Conservation (phyloP, 2,888 invertebrate genomes). For the Clitarchus hookeri region DNA sequence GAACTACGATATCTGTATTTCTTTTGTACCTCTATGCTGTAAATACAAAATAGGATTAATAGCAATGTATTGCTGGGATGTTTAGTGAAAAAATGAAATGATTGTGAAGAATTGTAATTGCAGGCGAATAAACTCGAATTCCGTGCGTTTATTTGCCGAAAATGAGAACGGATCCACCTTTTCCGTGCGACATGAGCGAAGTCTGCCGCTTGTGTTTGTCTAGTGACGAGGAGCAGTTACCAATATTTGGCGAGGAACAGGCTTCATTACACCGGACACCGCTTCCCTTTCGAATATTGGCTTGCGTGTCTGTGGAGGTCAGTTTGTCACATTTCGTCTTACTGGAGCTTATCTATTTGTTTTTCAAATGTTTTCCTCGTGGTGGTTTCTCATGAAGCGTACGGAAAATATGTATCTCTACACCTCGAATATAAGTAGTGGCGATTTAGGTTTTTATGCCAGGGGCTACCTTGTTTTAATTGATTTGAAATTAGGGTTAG, state of each 20-base stretch:
- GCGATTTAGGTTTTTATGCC: too few relatives aligned
- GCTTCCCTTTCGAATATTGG: conserved; percentile 67
- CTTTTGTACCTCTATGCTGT: conserved; percentile 14
- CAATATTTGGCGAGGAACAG: conserved; percentile 61
- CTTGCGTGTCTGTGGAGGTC: conserved; percentile 70
- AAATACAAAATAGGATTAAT: conserved; percentile 1
- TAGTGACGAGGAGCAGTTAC: conserved; percentile 63
- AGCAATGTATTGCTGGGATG: not conserved
- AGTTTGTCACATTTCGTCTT: conserved; percentile 50
- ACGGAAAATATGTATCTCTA: too few relatives aligned
- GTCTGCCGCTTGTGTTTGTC: conserved; percentile 69
- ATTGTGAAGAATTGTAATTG: not conserved
- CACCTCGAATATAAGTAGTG: too few relatives aligned
- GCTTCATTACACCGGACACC: conserved; percentile 54
- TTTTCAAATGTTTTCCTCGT: too few relatives aligned
- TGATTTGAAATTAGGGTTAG: too few relatives aligned
- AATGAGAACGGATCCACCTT: not conserved
- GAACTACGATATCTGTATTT: not conserved
- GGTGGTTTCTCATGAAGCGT: too few relatives aligned
- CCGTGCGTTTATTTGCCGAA: not conserved
- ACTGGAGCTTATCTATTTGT: too few relatives aligned
- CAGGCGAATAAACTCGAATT: not conserved
- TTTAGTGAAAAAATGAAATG: not conserved
- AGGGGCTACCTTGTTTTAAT: too few relatives aligned
- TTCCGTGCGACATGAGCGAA: conserved; percentile 34